Conservation (phyloP, 2,113 vertebrate genomes). For the Spea multiplicata region DNA sequence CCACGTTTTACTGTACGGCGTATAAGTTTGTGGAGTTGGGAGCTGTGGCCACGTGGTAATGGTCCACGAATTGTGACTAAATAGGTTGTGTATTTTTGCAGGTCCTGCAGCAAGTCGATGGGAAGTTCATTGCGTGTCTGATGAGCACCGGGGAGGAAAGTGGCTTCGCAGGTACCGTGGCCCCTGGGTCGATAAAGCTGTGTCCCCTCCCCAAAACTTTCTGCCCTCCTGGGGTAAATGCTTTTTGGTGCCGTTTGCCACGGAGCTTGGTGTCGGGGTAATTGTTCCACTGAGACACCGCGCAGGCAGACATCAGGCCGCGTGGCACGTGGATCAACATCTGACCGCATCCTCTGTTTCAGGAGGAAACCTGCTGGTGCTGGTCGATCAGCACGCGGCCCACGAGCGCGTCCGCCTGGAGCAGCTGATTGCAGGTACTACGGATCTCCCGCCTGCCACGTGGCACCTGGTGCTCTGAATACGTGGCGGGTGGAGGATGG, state of each 20-base stretch:
- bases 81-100: slow-evolving; percentile 57
- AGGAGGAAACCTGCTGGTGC: slow-evolving; percentile 84
- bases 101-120: slow-evolving; percentile 97
- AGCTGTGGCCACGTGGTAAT: too few relatives aligned
- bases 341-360: slow-evolving; percentile 10
- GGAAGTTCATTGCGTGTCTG: slow-evolving; percentile 96
- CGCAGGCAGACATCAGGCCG: background rate
- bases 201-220: too few relatives aligned
- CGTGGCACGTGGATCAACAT: background rate
- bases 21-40: too few relatives aligned
- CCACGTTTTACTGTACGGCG: too few relatives aligned
- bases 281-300: background rate
- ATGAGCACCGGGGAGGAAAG: slow-evolving; percentile 67
- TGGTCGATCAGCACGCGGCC: slow-evolving; percentile 95
- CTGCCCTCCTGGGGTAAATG: too few relatives aligned
- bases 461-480: too few relatives aligned
- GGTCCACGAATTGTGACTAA: too few relatives aligned
- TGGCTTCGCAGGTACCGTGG: too few relatives aligned
- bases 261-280: background rate
- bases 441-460: too few relatives aligned
- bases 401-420: slow-evolving; percentile 92
- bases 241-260: too few relatives aligned
- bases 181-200: background rate
- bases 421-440: slow-evolving; percentile 81
- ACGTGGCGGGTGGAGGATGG: too few relatives aligned